Conservation (phyloP, 2,113 vertebrate species). For the Pangasianodon hypophthalmus region DNA sequence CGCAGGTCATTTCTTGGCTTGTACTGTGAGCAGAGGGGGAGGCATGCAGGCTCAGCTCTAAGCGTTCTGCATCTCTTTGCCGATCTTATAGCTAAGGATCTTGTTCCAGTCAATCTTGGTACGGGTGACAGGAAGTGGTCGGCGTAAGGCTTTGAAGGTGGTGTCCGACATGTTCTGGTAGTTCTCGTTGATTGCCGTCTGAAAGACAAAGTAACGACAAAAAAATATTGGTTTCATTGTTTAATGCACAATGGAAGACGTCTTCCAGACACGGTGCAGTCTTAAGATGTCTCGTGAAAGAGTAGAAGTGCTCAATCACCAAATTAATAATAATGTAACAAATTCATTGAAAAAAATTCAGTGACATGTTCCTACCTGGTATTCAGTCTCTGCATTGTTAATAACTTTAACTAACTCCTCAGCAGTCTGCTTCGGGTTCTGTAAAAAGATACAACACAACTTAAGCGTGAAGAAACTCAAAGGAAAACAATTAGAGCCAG, state of each 20-base stretch:
- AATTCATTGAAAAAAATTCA: not conserved
- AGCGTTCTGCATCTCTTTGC: slow-evolving; percentile 94
- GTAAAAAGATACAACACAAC: slow-evolving; percentile 26
- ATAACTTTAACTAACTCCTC: slow-evolving; percentile 95
- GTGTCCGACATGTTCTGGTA: slow-evolving; percentile 97
- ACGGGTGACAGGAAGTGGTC: slow-evolving; percentile 93
- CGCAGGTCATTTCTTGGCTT: slow-evolving; percentile 42
- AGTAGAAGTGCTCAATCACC: not conserved
- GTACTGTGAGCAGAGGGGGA: slow-evolving; percentile 46
- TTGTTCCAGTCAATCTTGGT: slow-evolving; percentile 99
- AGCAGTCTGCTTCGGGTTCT: slow-evolving; percentile 91
- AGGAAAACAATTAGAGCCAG: not conserved
- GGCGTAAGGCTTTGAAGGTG: slow-evolving; percentile 95
- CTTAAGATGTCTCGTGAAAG: not conserved
- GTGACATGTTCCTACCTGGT: slow-evolving; percentile 82
- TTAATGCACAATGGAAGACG: not conserved
- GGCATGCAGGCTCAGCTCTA: slow-evolving; percentile 64
- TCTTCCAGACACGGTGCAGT: not conserved
- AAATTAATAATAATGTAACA: not conserved
- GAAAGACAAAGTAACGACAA: slow-evolving; percentile 37
- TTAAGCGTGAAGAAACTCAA: not conserved
- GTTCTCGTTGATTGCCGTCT: slow-evolving; percentile 94
- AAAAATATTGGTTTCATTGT: not conserved
- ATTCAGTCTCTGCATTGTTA: slow-evolving; percentile 91
- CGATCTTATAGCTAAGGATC: slow-evolving; percentile 98